Percentiles rank a stretch among this genome's conserved stretches.
Evolutionary conservation across 2,113 vertebrate genomes (phyloP).

Genomic region (Penelope pileata): DNA sequence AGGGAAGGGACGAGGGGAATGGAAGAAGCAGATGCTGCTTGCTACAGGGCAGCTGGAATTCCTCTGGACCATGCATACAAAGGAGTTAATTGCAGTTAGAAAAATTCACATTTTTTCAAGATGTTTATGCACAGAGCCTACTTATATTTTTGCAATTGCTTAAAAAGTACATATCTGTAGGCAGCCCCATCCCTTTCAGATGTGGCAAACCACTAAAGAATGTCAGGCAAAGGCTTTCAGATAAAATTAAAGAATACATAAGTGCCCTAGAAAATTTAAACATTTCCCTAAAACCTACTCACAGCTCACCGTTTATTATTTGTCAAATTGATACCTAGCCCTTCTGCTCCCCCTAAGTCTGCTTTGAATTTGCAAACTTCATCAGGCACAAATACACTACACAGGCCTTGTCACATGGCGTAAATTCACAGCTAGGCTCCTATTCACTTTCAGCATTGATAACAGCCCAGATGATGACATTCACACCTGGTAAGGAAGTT

Average conservation of each 20-base stretch:
- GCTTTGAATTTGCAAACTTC: neutral
- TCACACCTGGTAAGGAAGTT: neutral
- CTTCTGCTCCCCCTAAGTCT: neutral
- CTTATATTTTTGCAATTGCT: neutral
- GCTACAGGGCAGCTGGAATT: neutral
- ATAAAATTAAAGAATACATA: neutral
- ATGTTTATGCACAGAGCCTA: neutral
- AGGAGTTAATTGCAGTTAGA: neutral
- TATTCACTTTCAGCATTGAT: neutral
- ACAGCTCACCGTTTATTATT: neutral
- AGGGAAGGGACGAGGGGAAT: neutral
- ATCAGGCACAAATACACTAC: neutral
- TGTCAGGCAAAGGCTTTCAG: neutral
- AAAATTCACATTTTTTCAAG: neutral
- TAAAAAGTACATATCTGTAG: neutral
- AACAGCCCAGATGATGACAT: neutral
- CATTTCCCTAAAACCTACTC: neutral
- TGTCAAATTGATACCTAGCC: neutral
- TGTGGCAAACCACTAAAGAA: neutral
- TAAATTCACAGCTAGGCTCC: neutral
- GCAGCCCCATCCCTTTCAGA: neutral
- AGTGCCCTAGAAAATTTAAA: neutral
- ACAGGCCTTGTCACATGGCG: neutral
- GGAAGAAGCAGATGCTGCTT: neutral
- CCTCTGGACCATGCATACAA: neutral